Percentiles rank a stretch among this genome's conserved stretches.
Conservation (phyloP, 2,888 invertebrate species). For the Hydropsyche betteni region DNA sequence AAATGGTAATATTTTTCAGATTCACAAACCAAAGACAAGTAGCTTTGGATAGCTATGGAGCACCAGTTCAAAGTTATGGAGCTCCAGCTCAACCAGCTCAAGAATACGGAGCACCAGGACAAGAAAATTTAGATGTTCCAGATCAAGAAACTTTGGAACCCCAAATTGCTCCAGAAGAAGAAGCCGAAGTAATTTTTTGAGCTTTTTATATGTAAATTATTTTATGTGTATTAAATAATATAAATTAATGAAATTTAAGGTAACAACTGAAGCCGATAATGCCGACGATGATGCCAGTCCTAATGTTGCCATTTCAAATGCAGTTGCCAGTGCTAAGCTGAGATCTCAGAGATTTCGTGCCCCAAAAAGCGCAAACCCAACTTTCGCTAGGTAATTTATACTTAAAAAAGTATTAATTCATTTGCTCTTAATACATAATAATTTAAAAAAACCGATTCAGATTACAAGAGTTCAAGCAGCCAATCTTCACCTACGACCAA, state of each 20-base stretch:
- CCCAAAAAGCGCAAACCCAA: neutral
- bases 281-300: conserved; percentile 36
- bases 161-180: conserved; percentile 35
- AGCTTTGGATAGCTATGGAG: conserved; percentile 45
- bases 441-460: neutral
- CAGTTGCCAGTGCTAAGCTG: conserved; percentile 46
- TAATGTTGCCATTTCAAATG: conserved; percentile 47
- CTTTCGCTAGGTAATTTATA: neutral
- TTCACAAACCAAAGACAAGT: conserved; percentile 47
- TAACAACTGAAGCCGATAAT: conserved; percentile 44
- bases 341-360: conserved; percentile 4
- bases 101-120: conserved; percentile 41
- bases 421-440: neutral
- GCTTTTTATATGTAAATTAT: neutral
- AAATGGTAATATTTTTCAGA: conserved; percentile 35
- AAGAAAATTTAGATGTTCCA: neutral
- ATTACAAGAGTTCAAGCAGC: conserved; percentile 46
- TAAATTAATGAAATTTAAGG: conserved; percentile 33
- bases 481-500: conserved; percentile 49
- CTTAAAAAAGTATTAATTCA: neutral
- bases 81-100: conserved; percentile 43
- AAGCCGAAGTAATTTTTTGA: conserved; percentile 17
- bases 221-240: neutral
- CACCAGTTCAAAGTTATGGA: conserved; percentile 43
- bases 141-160: neutral